These are phyloP conservation scores for Scaptomyza polygonia DNA, from an alignment of 2,888 invertebrate species.

Conservation along the genomic window DNA sequence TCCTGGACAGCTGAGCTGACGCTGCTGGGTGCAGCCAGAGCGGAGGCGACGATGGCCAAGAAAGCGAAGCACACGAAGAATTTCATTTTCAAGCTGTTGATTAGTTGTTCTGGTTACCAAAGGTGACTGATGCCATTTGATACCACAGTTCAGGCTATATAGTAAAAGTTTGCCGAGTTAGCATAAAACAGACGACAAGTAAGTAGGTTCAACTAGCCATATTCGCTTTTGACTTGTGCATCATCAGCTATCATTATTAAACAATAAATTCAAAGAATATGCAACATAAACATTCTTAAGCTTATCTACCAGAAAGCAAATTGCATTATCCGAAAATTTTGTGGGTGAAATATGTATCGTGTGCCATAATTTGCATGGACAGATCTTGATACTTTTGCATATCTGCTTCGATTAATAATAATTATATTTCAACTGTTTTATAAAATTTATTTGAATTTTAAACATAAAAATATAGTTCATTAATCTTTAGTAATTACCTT, in stretches of 20 bases:
- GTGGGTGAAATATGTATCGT: neutral
- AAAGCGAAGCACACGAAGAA: slow-evolving; percentile 74
- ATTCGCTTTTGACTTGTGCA: slow-evolving; percentile 30
- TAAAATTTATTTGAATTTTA: no score
- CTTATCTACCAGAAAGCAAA: neutral
- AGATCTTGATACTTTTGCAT: neutral
- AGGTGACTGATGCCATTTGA: slow-evolving; percentile 66
- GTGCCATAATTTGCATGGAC: neutral
- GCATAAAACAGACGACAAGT: slow-evolving; percentile 48
- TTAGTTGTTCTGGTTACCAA: slow-evolving; percentile 46
- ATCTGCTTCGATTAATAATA: neutral
- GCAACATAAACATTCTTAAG: neutral
- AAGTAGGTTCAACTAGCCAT: slow-evolving; percentile 51
- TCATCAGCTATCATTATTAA: slow-evolving; percentile 33
- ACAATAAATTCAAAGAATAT: neutral
- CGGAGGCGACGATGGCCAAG: slow-evolving; percentile 57
- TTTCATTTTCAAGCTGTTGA: slow-evolving; percentile 71
- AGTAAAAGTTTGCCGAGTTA: slow-evolving; percentile 58
- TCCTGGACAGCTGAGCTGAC: slow-evolving; percentile 48
- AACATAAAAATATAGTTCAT: no score
- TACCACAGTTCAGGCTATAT: slow-evolving; percentile 54
- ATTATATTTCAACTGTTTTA: no score
- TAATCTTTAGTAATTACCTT: no score
- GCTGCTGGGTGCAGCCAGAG: slow-evolving; percentile 58
- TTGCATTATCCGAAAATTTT: neutral